Evolutionary conservation across 2,113 vertebrate species (phyloP).

Genomic region (Rhinichthys klamathensis): DNA sequence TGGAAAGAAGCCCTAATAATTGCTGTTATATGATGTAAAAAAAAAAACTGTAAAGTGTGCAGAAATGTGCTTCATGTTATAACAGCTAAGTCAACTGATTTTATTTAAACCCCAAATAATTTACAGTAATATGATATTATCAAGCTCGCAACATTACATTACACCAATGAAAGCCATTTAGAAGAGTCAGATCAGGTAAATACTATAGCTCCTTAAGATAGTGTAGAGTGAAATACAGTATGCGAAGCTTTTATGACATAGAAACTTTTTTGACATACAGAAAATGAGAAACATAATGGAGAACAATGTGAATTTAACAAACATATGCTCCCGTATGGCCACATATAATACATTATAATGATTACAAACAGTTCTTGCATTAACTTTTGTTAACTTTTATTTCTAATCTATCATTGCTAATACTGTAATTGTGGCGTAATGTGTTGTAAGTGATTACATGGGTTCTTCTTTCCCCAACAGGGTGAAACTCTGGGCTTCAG

Average conservation of each 20-base stretch:
- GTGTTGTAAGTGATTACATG: neutral
- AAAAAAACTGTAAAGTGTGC: neutral
- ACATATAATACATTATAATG: too few relatives aligned
- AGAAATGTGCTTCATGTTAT: neutral
- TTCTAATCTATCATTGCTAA: neutral
- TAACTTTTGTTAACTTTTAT: neutral
- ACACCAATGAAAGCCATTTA: neutral
- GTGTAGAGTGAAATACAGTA: neutral
- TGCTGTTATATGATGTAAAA: neutral
- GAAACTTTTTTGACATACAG: neutral
- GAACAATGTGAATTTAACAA: neutral
- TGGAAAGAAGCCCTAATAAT: neutral
- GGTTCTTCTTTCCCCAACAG: conserved; percentile 39
- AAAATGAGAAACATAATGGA: neutral
- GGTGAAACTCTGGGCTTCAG: conserved; percentile 98
- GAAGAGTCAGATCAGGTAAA: neutral
- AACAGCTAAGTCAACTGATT: neutral
- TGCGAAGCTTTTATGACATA: neutral
- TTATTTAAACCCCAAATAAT: neutral
- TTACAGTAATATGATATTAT: neutral
- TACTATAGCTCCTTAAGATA: neutral
- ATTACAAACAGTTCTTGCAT: neutral
- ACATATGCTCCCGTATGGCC: neutral
- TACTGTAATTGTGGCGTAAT: neutral
- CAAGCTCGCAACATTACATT: neutral